These are phyloP conservation scores for Cherax destructor DNA, from an alignment of 1,140 invertebrate genomes.

Conservation along the genomic window DNA sequence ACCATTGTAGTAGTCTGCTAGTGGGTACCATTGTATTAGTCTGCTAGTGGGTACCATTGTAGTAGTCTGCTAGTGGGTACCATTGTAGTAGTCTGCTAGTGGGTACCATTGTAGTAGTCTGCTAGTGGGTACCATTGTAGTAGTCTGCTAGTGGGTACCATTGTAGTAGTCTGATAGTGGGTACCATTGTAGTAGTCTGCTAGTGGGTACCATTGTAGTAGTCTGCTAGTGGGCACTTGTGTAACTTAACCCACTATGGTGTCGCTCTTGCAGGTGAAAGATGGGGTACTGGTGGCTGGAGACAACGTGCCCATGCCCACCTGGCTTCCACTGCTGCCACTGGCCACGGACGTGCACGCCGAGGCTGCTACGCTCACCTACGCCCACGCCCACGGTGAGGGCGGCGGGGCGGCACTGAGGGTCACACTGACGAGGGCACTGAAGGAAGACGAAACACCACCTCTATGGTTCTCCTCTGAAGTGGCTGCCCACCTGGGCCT, in stretches of 20 bases:
- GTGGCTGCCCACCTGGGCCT: constrained; percentile 81
- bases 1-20: too few relatives aligned
- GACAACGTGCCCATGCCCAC: constrained; percentile 52
- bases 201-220: neutral
- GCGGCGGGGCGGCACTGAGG: constrained; percentile 32
- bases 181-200: neutral
- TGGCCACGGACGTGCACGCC: constrained; percentile 83
- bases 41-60: neutral
- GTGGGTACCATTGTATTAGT: too few relatives aligned
- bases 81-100: too few relatives aligned
- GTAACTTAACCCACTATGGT: neutral
- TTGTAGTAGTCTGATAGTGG: neutral
- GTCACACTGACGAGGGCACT: constrained; percentile 77
- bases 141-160: too few relatives aligned
- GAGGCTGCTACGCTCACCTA: constrained; percentile 80
- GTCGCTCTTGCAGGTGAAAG: constrained; percentile 7
- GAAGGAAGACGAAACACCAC: constrained; percentile 80
- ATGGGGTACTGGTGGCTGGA: neutral
- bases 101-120: too few relatives aligned
- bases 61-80: too few relatives aligned
- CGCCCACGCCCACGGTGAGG: constrained; percentile 55
- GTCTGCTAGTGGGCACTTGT: neutral
- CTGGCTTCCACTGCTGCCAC: constrained; percentile 78
- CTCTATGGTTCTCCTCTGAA: constrained; percentile 89
- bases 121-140: too few relatives aligned